phyloP scores from a whole-genome alignment of 2,888 invertebrate species.

The Platypus cylindrus region DNA sequence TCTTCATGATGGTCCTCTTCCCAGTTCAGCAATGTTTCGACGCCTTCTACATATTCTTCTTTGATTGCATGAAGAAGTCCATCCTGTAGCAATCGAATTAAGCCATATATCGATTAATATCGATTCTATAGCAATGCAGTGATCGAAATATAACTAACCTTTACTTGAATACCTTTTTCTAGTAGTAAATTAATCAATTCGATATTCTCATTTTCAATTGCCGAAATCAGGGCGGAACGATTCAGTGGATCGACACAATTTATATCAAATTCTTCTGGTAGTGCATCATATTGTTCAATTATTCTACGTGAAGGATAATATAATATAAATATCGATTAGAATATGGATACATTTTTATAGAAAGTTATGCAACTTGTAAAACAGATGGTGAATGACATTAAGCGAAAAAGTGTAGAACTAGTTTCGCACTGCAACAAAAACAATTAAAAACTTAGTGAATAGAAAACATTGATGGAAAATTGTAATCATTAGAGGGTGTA shows the following conservation, averaged over 20 bases:
- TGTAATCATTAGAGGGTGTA: no score
- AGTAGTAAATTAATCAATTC: slow-evolving; percentile 80
- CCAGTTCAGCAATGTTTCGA: slow-evolving; percentile 83
- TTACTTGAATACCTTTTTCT: slow-evolving; percentile 69
- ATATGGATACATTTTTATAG: no score
- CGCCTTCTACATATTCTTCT: slow-evolving; percentile 96
- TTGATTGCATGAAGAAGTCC: slow-evolving; percentile 90
- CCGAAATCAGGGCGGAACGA: slow-evolving; percentile 82
- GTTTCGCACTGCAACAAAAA: no score
- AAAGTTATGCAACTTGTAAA: no score
- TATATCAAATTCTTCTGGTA: slow-evolving; percentile 65
- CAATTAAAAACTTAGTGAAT: no score
- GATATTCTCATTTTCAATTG: slow-evolving; percentile 95
- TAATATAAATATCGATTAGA: no score
- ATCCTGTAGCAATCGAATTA: slow-evolving; percentile 43
- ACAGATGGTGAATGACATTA: no score
- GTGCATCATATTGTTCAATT: slow-evolving; percentile 52
- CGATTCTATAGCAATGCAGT: neutral
- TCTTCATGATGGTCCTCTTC: slow-evolving; percentile 68
- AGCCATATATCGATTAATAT: neutral
- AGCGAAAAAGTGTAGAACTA: no score
- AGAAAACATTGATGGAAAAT: no score
- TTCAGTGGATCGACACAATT: slow-evolving; percentile 94
- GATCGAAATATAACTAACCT: slow-evolving; percentile 39
- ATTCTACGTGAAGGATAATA: no score